These are phyloP conservation scores for Aphaenogaster floridana DNA, from an alignment of 1,140 invertebrate genomes.

Conservation along the genomic window DNA sequence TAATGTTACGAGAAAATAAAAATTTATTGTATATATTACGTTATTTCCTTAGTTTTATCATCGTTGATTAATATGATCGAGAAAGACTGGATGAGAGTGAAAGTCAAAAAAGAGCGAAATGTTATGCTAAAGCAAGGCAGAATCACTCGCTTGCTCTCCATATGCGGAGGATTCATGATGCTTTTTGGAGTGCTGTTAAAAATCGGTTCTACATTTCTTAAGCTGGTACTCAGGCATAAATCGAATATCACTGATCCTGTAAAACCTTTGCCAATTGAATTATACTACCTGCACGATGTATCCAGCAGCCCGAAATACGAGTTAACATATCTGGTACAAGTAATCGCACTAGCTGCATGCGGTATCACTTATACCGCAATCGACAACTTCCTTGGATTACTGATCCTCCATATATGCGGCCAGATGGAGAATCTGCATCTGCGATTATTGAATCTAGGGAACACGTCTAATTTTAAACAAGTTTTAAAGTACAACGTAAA, in stretches of 20 bases:
- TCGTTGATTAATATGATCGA: conserved; percentile 30
- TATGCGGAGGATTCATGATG: neutral
- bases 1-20: neutral
- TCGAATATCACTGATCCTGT: neutral
- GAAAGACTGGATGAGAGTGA: conserved; percentile 38
- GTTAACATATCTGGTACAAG: neutral
- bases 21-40: neutral
- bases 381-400: conserved; percentile 23
- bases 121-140: neutral
- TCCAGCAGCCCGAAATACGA: neutral
- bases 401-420: conserved; percentile 35
- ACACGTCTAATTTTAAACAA: neutral
- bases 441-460: neutral
- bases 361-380: conserved; percentile 13
- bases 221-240: neutral
- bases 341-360: neutral
- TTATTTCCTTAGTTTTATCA: neutral
- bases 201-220: neutral
- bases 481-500: neutral
- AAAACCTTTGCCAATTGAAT: neutral
- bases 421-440: conserved; percentile 36
- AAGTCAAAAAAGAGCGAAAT: conserved; percentile 15
- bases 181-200: neutral
- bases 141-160: neutral
- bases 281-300: conserved; percentile 3